Evolutionary conservation across 2,888 invertebrate species (phyloP).

Genomic region (Diloba caeruleocephala): DNA sequence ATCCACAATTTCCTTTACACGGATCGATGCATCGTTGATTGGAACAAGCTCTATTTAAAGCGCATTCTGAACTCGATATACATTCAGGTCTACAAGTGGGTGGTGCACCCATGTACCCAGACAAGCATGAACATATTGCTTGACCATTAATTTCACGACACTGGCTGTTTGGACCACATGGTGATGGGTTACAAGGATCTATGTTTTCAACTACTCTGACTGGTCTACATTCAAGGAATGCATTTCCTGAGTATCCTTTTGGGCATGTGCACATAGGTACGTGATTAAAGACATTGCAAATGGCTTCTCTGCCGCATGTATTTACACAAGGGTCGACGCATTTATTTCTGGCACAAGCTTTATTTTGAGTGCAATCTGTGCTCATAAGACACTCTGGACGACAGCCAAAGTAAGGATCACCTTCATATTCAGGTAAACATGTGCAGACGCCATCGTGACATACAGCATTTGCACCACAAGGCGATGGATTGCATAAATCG

Average conservation of each 20-base stretch:
- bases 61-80: slow-evolving; percentile 91
- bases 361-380: slow-evolving; percentile 91
- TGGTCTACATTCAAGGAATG: slow-evolving; percentile 90
- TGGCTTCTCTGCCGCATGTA: slow-evolving; percentile 93
- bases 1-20: slow-evolving; percentile 92
- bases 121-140: slow-evolving; percentile 92
- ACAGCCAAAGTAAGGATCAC: slow-evolving; percentile 94
- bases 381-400: slow-evolving; percentile 95
- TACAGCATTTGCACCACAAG: slow-evolving; percentile 92
- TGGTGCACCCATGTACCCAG: slow-evolving; percentile 92
- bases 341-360: slow-evolving; percentile 92
- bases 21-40: slow-evolving; percentile 92
- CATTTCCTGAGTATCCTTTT: slow-evolving; percentile 91
- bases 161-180: slow-evolving; percentile 92
- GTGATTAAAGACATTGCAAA: slow-evolving; percentile 92
- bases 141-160: slow-evolving; percentile 91
- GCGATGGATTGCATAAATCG: slow-evolving; percentile 91
- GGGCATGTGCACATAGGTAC: slow-evolving; percentile 90
- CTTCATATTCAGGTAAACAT: slow-evolving; percentile 92
- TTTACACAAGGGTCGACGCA: slow-evolving; percentile 94
- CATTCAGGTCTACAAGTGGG: slow-evolving; percentile 93
- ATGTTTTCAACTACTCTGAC: slow-evolving; percentile 71
- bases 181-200: slow-evolving; percentile 91
- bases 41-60: slow-evolving; percentile 91
- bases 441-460: slow-evolving; percentile 92